Percentiles rank a stretch among this genome's conserved stretches.
Conservation (phyloP, 2,797 vertebrate species). For the Epinephelus malabaricus region DNA sequence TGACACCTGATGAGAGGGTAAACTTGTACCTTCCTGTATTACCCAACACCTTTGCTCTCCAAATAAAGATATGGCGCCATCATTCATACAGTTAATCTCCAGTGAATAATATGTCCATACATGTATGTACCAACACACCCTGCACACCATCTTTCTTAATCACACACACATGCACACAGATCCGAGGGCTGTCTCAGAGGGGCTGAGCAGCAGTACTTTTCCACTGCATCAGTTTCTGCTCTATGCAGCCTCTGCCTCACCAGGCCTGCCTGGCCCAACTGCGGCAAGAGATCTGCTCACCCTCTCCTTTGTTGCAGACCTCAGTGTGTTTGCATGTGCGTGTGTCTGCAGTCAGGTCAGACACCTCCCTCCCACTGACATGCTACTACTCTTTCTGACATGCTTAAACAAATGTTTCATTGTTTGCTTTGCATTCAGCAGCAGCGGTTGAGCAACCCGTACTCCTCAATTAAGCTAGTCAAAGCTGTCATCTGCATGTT, state of each 20-base stretch:
- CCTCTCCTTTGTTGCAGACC: slow-evolving; percentile 61
- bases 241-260: slow-evolving; percentile 43
- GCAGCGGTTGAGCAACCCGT: slow-evolving; percentile 23
- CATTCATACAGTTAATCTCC: slow-evolving; percentile 13
- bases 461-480: not conserved
- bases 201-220: slow-evolving; percentile 74
- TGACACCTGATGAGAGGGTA: slow-evolving; percentile 10
- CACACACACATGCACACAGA: slow-evolving; percentile 18
- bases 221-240: slow-evolving; percentile 67
- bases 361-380: slow-evolving; percentile 38
- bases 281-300: slow-evolving; percentile 64
- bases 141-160: slow-evolving; percentile 9
- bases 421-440: slow-evolving; percentile 46
- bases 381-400: slow-evolving; percentile 16
- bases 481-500: slow-evolving; percentile 22
- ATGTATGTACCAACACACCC: slow-evolving; percentile 1
- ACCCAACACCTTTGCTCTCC: slow-evolving; percentile 12
- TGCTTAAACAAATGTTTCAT: slow-evolving; percentile 24
- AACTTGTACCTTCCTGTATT: slow-evolving; percentile 24
- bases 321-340: slow-evolving; percentile 23
- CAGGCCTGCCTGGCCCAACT: slow-evolving; percentile 78
- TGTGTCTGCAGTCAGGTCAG: slow-evolving; percentile 20
- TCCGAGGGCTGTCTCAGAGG: slow-evolving; percentile 53
- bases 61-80: slow-evolving; percentile 18
- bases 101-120: not conserved